Evolutionary conservation across 2,888 invertebrate genomes (phyloP), one percentile per base, ranked within the genome.

Genomic region (Ormyrus labotus): DNA sequence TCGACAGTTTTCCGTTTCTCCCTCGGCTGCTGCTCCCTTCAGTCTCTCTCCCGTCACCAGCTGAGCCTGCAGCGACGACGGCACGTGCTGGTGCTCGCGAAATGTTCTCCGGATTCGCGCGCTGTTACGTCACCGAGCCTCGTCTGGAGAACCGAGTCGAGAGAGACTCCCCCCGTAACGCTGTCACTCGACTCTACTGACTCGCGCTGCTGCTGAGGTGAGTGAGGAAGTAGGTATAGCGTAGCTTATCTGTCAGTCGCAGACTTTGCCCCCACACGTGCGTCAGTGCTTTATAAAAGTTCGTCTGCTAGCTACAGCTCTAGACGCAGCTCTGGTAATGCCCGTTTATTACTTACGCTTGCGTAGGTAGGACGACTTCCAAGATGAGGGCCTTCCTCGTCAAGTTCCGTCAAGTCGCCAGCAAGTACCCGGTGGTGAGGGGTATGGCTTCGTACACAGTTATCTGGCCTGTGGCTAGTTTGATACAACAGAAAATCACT

Each of bases 371-470:
- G 51, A 45, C 50, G 8, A 57, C 13, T n/a, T 19, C 63, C 8
- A 80, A 84, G 71, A 89, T 90, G 90, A 87, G 90, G 78, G 85
- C 88, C 6, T 78, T 90, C 51, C 87, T 92, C 63, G 90, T 91
- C 73, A 91, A 88, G 85, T 87, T 92, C 47, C 86, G 91, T 10
- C 90, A 91, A 83, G 89, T 93, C 64, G 89, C 91, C 63, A 89
- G 90, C 78, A 92, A 92, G 83, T 92, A 93, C 83, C 93, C 92
- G 76, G 89, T 93, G 6, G 85, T 92, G 5, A 89, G 94, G 73
- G 94, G 94, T 71, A 93, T 94, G 92, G 87, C 92, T 11, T 93
- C 93, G 5, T 94, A 94, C 86, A 91, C 92, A 0, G 87, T 92
- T 0, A 91, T 93, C 63, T 93, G 93, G 93, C 94, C 94, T 6